Percentiles rank a stretch among this genome's conserved stretches.
Conservation (phyloP, 2,797 vertebrate genomes). For the Platyrinchus mystaceus region DNA sequence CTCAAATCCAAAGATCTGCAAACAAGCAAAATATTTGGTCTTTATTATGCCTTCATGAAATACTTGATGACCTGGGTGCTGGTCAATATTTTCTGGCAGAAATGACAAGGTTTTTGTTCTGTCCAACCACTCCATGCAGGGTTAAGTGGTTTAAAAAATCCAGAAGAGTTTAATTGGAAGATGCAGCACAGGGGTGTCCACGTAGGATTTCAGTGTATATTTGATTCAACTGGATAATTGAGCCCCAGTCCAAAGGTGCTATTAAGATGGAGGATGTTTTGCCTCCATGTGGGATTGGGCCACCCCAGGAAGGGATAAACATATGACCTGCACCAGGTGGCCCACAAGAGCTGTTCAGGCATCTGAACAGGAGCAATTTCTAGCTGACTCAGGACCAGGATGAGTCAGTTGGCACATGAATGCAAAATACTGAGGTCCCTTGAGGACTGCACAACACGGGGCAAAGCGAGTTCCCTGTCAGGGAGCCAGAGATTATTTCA, state of each 20-base stretch:
- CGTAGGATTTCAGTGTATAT: neutral
- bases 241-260: neutral
- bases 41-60: neutral
- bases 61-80: neutral
- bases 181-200: neutral
- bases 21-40: neutral
- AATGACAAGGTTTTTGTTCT: neutral
- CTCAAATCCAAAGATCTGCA: constrained; percentile 30
- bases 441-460: neutral
- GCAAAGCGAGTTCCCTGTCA: neutral
- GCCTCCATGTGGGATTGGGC: neutral
- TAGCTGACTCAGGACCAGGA: neutral
- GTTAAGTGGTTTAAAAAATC: neutral
- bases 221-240: neutral
- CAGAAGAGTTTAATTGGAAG: neutral
- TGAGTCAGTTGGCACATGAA: neutral
- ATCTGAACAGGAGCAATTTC: neutral
- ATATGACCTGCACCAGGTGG: neutral
- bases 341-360: neutral
- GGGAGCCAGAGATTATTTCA: neutral
- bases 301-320: neutral
- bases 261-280: neutral
- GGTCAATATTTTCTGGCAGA: neutral
- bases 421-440: neutral
- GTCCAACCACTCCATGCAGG: neutral